A percentile compares a stretch with the other conserved stretches of the same genome.
Evolutionary conservation across 2,888 invertebrate species (phyloP).

Genomic region (Sminthurinus aureus): DNA sequence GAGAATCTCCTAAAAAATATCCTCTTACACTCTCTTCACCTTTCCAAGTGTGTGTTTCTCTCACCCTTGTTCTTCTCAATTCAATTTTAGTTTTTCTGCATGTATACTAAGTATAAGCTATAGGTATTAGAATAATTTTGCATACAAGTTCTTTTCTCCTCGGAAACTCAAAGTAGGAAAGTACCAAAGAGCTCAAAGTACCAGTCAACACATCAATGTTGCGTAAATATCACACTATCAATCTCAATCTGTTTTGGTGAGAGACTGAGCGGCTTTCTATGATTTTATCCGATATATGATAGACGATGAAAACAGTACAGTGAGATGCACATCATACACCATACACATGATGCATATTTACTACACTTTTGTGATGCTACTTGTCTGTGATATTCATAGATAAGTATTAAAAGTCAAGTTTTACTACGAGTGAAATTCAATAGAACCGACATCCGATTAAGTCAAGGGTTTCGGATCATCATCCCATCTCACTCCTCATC

Average conservation of each 20-base stretch:
- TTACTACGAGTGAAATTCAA: not conserved
- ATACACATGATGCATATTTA: too few species aligned
- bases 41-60: too few species aligned
- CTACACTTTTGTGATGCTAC: too few species aligned
- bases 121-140: too few species aligned
- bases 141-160: too few species aligned
- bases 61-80: too few species aligned
- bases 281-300: not conserved
- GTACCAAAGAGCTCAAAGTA: not conserved
- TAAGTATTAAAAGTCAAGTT: not conserved
- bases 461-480: not conserved
- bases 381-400: not conserved
- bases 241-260: not conserved
- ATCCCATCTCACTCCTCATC: not conserved
- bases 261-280: not conserved
- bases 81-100: too few species aligned
- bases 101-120: too few species aligned
- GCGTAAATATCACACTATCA: not conserved
- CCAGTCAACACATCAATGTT: not conserved
- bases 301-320: not conserved
- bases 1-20: too few species aligned
- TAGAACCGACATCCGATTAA: not conserved
- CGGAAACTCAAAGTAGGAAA: too few species aligned
- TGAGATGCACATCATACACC: not conserved
- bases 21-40: too few species aligned